These are phyloP conservation scores for Diadophis punctatus DNA, from an alignment of 2,113 vertebrate species.

Conservation along the genomic window DNA sequence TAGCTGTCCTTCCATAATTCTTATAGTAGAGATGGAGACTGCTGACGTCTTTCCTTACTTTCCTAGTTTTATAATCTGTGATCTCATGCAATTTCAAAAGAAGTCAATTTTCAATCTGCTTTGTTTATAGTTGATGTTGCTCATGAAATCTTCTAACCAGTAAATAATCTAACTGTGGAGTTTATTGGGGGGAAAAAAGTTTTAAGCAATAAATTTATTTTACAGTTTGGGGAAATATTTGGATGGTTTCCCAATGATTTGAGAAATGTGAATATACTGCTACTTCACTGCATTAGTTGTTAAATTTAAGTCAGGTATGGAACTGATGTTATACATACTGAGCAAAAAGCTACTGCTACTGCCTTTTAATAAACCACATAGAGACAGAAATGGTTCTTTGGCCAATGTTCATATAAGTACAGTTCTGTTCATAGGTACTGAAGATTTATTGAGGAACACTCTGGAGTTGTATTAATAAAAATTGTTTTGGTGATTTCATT, in stretches of 20 bases:
- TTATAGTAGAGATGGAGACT: neutral
- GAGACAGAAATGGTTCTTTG: neutral
- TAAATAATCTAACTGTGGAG: neutral
- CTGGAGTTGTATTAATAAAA: neutral
- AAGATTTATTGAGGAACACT: neutral
- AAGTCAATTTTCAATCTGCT: neutral
- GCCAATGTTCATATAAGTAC: neutral
- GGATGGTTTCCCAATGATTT: neutral
- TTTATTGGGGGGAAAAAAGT: neutral
- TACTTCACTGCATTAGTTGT: neutral
- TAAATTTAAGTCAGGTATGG: constrained; percentile 1
- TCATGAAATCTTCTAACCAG: neutral
- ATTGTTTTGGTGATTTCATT: neutral
- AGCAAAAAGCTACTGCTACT: neutral
- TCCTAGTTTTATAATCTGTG: neutral
- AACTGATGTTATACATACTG: neutral
- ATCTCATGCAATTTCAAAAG: neutral
- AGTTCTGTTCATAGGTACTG: neutral
- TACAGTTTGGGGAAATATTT: neutral
- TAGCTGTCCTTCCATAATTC: neutral
- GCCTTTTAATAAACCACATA: neutral
- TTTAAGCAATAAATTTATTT: constrained; percentile 1
- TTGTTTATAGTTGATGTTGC: neutral
- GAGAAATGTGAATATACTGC: neutral
- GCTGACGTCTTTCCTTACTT: neutral